Percentiles rank a stretch among this genome's conserved stretches.
Evolutionary conservation across 2,888 invertebrate species (phyloP).

Genomic region (Diarsia brunnea): DNA sequence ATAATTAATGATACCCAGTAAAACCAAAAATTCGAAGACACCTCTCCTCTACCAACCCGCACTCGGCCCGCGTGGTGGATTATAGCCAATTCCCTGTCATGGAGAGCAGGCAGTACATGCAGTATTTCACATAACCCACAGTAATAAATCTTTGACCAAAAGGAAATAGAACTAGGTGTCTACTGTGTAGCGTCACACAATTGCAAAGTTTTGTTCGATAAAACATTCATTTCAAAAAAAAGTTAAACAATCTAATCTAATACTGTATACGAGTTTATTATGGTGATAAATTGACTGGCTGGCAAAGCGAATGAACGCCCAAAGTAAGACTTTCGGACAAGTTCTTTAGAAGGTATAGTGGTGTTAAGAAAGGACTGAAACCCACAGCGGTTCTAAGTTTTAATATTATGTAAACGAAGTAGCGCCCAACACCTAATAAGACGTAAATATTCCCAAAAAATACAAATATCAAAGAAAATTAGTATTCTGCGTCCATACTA

Average conservation of each 20-base stretch:
- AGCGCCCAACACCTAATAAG: background rate
- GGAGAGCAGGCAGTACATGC: no score
- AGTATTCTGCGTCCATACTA: constrained; percentile 7
- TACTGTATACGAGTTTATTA: background rate
- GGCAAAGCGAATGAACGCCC: background rate
- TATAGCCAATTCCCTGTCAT: no score
- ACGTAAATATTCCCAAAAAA: constrained; percentile 20
- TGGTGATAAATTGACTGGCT: background rate
- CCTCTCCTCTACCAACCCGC: no score
- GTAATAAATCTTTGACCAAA: background rate
- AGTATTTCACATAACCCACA: background rate
- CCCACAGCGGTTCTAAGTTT: constrained; percentile 9
- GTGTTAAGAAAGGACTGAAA: background rate
- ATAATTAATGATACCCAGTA: background rate
- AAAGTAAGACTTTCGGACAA: background rate
- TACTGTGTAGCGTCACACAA: background rate
- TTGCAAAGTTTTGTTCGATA: background rate
- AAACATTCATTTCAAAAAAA: no score
- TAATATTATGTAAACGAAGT: constrained; percentile 17
- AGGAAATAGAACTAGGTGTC: background rate
- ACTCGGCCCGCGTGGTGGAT: no score
- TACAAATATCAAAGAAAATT: constrained; percentile 1
- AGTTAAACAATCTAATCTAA: background rate
- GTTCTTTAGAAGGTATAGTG: background rate
- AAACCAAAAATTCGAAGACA: no score